Evolutionary conservation across 2,113 vertebrate species (phyloP).

Genomic region (Calidris pugnax): DNA sequence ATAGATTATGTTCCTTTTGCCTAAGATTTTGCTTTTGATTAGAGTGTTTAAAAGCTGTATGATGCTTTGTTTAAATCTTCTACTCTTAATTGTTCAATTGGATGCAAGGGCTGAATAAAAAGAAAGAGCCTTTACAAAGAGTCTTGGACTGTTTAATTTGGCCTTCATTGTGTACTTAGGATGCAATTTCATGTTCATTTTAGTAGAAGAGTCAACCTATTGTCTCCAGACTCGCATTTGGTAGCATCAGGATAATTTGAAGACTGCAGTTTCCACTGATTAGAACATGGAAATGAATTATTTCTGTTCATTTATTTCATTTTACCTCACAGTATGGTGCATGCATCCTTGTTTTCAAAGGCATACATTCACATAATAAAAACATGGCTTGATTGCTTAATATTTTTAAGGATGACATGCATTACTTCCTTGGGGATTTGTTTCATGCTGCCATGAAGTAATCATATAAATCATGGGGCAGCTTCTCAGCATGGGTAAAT

Average conservation of each 20-base stretch:
- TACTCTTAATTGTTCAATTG: not conserved
- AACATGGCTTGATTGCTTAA: slow-evolving; percentile 57
- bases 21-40: not conserved
- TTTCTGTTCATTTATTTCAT: slow-evolving; percentile 78
- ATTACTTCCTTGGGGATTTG: slow-evolving; percentile 50
- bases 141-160: not conserved
- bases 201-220: slow-evolving; percentile 18
- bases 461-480: slow-evolving; percentile 29
- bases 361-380: slow-evolving; percentile 43
- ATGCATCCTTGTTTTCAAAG: slow-evolving; percentile 30
- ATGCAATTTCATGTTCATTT: slow-evolving; percentile 45
- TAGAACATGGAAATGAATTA: slow-evolving; percentile 84
- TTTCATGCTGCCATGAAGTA: slow-evolving; percentile 25
- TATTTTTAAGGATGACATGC: slow-evolving; percentile 56
- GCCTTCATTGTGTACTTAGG: slow-evolving; percentile 23
- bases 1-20: not conserved
- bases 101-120: not conserved
- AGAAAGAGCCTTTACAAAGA: not conserved
- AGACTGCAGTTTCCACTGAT: slow-evolving; percentile 68
- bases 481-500: slow-evolving; percentile 6
- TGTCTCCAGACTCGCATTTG: slow-evolving; percentile 16
- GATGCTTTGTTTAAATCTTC: slow-evolving; percentile 10
- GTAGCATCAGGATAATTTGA: slow-evolving; percentile 30
- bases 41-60: not conserved
- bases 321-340: slow-evolving; percentile 61